phyloP scores from a whole-genome alignment of 2,888 invertebrate genomes.

The Notodonta ziczac region DNA sequence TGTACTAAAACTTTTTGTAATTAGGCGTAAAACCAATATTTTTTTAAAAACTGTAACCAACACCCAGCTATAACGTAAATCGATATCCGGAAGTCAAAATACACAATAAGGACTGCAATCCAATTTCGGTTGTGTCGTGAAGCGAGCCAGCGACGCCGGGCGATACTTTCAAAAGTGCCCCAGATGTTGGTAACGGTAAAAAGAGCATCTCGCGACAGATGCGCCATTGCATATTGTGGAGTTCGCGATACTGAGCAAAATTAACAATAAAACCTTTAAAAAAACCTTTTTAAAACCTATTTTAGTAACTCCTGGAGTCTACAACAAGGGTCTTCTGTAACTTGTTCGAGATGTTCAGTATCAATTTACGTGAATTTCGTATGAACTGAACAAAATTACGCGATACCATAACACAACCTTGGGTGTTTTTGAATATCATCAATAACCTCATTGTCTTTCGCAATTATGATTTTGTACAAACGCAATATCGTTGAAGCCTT shows the following conservation, averaged over 20 bases:
- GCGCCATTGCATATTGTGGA: constrained; percentile 57
- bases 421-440: constrained; percentile 3
- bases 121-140: constrained; percentile 60
- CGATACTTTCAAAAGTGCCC: constrained; percentile 82
- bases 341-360: neutral
- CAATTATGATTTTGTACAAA: constrained; percentile 9
- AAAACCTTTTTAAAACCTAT: constrained; percentile 12
- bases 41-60: constrained; percentile 5
- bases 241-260: constrained; percentile 40
- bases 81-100: constrained; percentile 46
- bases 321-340: neutral
- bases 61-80: constrained; percentile 21
- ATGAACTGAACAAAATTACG: constrained; percentile 1
- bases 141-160: constrained; percentile 32
- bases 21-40: neutral
- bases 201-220: constrained; percentile 74
- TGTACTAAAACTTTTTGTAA: neutral
- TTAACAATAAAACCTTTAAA: constrained; percentile 10
- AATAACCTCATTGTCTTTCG: neutral
- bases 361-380: neutral
- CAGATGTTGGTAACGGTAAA: constrained; percentile 80
- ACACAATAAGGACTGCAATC: constrained; percentile 66
- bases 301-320: neutral
- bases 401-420: constrained; percentile 1
- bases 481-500: constrained; percentile 12